Percentiles rank a stretch among this genome's conserved stretches.
Conservation (phyloP, 2,888 invertebrate species). For the Nasonovia ribisnigri region DNA sequence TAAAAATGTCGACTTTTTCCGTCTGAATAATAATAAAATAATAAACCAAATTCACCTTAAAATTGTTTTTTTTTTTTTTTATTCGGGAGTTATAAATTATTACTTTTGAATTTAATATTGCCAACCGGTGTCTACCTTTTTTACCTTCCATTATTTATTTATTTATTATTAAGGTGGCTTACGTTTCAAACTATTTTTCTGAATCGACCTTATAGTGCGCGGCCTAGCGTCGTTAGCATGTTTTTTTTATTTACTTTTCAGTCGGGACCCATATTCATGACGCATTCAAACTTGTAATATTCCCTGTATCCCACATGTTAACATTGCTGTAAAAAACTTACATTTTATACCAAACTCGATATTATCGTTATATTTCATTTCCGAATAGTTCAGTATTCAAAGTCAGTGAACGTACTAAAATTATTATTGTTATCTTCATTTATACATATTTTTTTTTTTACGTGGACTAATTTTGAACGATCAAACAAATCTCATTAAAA, state of each 20-base stretch:
- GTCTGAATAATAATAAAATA: background rate
- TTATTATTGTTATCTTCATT: background rate
- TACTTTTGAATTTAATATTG: constrained; percentile 1
- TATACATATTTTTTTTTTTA: background rate
- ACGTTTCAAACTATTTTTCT: background rate
- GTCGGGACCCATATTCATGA: background rate
- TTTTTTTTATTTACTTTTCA: constrained; percentile 40
- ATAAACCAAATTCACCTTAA: background rate
- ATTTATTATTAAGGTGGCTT: constrained; percentile 10
- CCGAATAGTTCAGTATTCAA: background rate
- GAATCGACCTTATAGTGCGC: background rate
- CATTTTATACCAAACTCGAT: background rate
- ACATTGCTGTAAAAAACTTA: background rate
- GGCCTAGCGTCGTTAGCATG: background rate
- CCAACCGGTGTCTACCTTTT: background rate
- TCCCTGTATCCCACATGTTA: background rate
- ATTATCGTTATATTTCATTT: background rate
- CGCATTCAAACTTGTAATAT: background rate
- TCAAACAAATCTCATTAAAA: constrained; percentile 16
- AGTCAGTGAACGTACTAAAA: background rate
- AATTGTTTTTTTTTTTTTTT: background rate
- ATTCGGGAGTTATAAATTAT: background rate
- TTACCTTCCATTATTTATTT: constrained; percentile 11
- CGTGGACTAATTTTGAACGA: background rate
- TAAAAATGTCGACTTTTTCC: background rate